phyloP scores from a whole-genome alignment of 1,140 invertebrate genomes.

The Euwallacea similis region DNA sequence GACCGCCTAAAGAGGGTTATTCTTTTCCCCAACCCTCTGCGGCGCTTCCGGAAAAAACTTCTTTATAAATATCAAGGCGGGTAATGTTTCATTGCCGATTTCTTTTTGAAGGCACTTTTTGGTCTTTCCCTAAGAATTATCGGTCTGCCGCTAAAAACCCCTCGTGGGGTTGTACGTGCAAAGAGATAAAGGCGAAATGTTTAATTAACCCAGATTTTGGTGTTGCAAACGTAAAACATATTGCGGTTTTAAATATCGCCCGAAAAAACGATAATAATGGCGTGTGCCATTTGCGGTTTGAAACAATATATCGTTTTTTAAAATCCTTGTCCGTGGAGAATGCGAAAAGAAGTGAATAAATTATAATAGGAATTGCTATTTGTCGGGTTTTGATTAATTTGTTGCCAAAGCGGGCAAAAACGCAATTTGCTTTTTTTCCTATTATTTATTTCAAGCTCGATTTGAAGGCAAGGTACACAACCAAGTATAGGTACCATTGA shows the following conservation, averaged over 20 bases:
- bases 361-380: conserved; percentile 26
- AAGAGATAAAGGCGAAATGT: not conserved
- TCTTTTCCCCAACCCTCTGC: conserved; percentile 23
- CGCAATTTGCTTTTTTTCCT: conserved; percentile 19
- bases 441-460: conserved; percentile 4
- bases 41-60: not conserved
- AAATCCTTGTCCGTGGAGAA: conserved; percentile 23
- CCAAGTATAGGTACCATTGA: not conserved
- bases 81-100: not conserved
- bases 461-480: conserved; percentile 4
- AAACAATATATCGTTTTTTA: conserved; percentile 29
- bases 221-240: conserved; percentile 20
- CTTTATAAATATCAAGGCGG: conserved; percentile 10
- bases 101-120: not conserved
- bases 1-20: conserved; percentile 33
- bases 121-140: too few relatives aligned
- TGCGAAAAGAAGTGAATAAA: conserved; percentile 25
- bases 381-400: conserved; percentile 22
- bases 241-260: conserved; percentile 8
- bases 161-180: too few relatives aligned
- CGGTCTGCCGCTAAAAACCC: too few relatives aligned
- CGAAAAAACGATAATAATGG: conserved; percentile 21
- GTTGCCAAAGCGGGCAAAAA: conserved; percentile 16
- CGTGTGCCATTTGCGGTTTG: conserved; percentile 29
- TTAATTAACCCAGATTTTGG: conserved; percentile 26